A percentile compares a stretch with the other conserved stretches of the same genome.
Conservation (phyloP, 1,140 invertebrate genomes). For the Drosophila ficusphila region DNA sequence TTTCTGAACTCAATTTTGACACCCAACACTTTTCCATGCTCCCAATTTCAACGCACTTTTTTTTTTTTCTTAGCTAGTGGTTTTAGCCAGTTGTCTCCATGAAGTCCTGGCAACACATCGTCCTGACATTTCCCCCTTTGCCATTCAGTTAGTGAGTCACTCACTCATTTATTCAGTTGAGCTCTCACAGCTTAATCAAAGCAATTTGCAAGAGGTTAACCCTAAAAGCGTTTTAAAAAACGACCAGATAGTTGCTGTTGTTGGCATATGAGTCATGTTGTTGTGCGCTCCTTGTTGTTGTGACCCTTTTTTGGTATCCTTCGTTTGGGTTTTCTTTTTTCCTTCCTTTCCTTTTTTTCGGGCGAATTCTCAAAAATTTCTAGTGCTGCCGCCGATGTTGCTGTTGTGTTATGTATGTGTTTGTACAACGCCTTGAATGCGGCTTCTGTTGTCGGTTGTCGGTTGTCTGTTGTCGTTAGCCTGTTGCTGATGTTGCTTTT, state of each 20-base stretch:
- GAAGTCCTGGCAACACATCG: background rate
- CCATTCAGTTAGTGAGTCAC: background rate
- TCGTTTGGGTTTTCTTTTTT: no score
- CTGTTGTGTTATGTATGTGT: constrained; percentile 66
- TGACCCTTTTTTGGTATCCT: constrained; percentile 11
- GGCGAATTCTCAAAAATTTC: constrained; percentile 35
- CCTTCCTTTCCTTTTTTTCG: constrained; percentile 5
- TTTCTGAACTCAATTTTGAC: background rate
- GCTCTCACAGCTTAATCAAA: constrained; percentile 65
- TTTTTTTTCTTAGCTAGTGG: background rate
- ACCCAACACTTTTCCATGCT: background rate
- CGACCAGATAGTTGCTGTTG: constrained; percentile 21
- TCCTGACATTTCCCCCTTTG: background rate
- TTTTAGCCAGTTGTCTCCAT: background rate
- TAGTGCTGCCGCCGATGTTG: constrained; percentile 30
- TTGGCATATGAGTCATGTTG: constrained; percentile 34
- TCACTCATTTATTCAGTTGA: constrained; percentile 36
- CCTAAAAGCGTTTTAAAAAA: constrained; percentile 24
- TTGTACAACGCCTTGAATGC: constrained; percentile 78
- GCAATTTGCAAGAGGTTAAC: constrained; percentile 56
- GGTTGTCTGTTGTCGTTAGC: constrained; percentile 47
- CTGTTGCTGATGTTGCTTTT: constrained; percentile 38
- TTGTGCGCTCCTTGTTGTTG: background rate
- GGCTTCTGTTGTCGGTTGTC: constrained; percentile 61
- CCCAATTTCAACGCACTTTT: background rate